Evolutionary conservation across 2,888 invertebrate genomes (phyloP).

Genomic region (Imbricaverruca yamaguchii): DNA sequence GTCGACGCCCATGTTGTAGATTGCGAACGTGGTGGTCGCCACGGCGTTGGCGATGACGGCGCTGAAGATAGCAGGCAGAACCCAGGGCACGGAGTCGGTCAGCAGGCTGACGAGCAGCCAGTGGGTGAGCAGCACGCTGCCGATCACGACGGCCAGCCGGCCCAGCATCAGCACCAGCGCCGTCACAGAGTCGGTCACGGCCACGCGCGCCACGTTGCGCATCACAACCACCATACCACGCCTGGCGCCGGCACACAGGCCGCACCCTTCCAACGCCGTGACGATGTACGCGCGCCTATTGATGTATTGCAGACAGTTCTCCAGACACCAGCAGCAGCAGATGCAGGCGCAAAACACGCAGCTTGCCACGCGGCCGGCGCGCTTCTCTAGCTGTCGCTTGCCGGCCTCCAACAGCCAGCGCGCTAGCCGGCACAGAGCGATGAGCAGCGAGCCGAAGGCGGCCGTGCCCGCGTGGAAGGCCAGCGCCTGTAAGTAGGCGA

Average conservation of each 20-base stretch:
- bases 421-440: neutral
- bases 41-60: neutral
- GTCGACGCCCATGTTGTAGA: conserved; percentile 8
- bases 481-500: neutral
- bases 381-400: neutral
- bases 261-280: neutral
- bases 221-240: neutral
- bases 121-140: neutral
- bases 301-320: neutral
- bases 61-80: neutral
- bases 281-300: conserved; percentile 16
- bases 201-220: conserved; percentile 1
- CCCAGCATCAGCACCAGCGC: neutral
- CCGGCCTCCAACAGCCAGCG: neutral
- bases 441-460: neutral
- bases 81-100: neutral
- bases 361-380: neutral
- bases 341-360: neutral
- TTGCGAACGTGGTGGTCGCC: neutral
- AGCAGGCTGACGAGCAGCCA: neutral
- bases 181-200: neutral
- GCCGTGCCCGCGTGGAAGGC: neutral
- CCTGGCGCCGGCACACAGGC: neutral
- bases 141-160: neutral
- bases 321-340: conserved; percentile 14